Base-by-base conservation (phyloP, 2,888 invertebrate genomes). In the Rhodophaea formosa region DNA sequence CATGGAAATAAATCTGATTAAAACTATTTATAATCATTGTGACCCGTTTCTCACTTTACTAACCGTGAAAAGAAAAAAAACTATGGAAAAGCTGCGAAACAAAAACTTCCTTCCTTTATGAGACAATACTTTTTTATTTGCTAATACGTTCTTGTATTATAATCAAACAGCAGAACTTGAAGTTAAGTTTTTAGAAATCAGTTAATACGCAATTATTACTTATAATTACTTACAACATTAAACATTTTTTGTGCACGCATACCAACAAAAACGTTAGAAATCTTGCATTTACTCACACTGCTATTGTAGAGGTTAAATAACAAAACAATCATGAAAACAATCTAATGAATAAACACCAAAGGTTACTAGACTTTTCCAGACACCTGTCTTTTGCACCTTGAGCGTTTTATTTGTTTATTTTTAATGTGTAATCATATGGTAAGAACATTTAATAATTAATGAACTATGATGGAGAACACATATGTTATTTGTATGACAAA, bases 231-330 rank as follows among this genome's bases (percentile, higher is more conserved):
- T 8, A 39, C 39, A 6, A 39, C 10, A 39, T 39, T 39, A 39
- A 12, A 39, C n/a, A 39, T 39, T 39, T 39, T 10, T 12, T 12
- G 39, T 39, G 23, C 23, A 23, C 5, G 23, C 23, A 23, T 23
- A 5, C 23, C 23, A 23, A 39, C 12, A 10, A 39, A 39, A 10
- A 39, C 12, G 39, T 39, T 39, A 17, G 46, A 17, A 46, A 46
- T 46, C 17, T 29, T 12, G 7, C 17, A 5, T n/a, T 23, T 7
- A 29, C 10, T 2, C 23, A 29, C 8, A 44, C 23, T 46, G 46
- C 12, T 46, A 46, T 29, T 46, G 29, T 29, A 46, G 46, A 46
- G 46, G 46, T 46, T 46, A 46, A 46, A 46, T n/a, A 46, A 46
- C 46, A 45, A 10, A 45, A 46, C 46, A 46, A 17, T 17, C 12